A percentile compares a stretch with the other conserved stretches of the same genome.
These are phyloP conservation scores for human DNA, from an alignment of 2,113 vertebrate species.

Conservation along the genomic window GRCh38 chr2:159326501-159327000, in stretches of 20 bases:
- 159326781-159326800: not conserved
- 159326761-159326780: not conserved
- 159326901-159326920: not conserved
- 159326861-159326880: not conserved
- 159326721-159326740: not conserved
- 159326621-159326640: not conserved
- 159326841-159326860: conserved; percentile 11
- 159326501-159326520: not conserved
- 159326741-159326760: not conserved
- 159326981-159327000: not conserved
- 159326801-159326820: not conserved
- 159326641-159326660: not conserved
- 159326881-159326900: not conserved
- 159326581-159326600: not conserved
- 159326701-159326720: not conserved
- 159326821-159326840: not conserved
- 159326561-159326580: not conserved
- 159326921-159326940: conserved; percentile 1
- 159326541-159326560: conserved; percentile 16
- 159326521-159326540: not conserved
- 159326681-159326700: conserved; percentile 9
- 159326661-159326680: conserved; percentile 54
- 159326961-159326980: not conserved
- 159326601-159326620: not conserved
- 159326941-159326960: not conserved